Evolutionary conservation across 2,113 vertebrate species (phyloP).

Genomic region (Hippocampus guttulatus): DNA sequence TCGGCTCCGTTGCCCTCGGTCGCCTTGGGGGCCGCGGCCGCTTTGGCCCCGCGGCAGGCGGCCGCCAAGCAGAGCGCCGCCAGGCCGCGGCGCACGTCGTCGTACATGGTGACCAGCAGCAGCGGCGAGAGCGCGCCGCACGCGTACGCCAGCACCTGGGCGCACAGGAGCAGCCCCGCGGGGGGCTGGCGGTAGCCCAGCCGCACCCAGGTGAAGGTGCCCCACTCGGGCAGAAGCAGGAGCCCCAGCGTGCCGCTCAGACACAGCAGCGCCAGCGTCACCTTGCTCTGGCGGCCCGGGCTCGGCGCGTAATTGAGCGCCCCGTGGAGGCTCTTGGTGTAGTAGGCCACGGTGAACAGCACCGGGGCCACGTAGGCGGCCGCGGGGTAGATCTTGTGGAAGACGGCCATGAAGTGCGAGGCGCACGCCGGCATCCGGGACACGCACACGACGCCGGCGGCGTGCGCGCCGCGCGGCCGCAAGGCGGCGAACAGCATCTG

Average conservation of each 20-base stretch:
- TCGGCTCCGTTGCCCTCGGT: conserved; percentile 58
- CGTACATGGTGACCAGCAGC: conserved; percentile 67
- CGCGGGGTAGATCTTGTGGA: conserved; percentile 72
- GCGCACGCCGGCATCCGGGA: conserved; percentile 60
- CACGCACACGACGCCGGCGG: conserved; percentile 51
- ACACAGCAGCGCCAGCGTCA: conserved; percentile 63
- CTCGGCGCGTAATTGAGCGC: conserved; percentile 54
- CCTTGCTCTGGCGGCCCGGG: conserved; percentile 53
- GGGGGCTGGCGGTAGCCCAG: conserved; percentile 63
- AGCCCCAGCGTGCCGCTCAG: conserved; percentile 67
- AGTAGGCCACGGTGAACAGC: conserved; percentile 60
- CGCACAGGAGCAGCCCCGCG: conserved; percentile 56
- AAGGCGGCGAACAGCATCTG: conserved; percentile 69
- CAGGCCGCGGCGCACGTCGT: conserved; percentile 70
- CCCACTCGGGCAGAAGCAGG: conserved; percentile 76
- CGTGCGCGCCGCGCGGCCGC: conserved; percentile 22
- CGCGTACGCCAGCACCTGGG: conserved; percentile 69
- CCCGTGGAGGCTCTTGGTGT: conserved; percentile 63
- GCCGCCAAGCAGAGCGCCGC: conserved; percentile 39
- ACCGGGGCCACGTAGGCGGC: conserved; percentile 62
- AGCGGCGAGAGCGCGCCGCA: conserved; percentile 67
- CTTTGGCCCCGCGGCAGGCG: conserved; percentile 52
- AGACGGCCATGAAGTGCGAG: conserved; percentile 69
- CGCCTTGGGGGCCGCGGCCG: conserved; percentile 15
- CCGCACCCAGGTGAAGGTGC: conserved; percentile 69